Base-by-base conservation (phyloP, 2,888 invertebrate species). In the Apodemia zela region DNA sequence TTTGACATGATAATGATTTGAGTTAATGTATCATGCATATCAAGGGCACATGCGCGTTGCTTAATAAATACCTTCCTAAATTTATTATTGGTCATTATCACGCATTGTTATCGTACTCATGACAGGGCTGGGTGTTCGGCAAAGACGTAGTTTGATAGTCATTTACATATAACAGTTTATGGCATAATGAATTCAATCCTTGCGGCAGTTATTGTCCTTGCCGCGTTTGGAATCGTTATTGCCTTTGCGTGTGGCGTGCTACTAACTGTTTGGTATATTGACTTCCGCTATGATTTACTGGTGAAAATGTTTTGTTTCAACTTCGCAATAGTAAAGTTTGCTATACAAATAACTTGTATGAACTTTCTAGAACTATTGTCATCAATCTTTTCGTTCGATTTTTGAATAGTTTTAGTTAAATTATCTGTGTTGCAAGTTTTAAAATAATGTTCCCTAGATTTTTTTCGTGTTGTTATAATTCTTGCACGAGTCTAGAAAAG, bases 121-220 rank as follows among this genome's bases (percentile, higher is more conserved):
- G n/a, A 5, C 10, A 42, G 2, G 2, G 4, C 42, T 4, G 6
- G 15, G n/a, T 42, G 42, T 42, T 42, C 15, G 42, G 42, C 42
- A 15, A 54, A 54, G 51, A 54, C 51, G 51, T 4, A 54, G 51
- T 25, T 54, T 13, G 51, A 2, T 21, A 11, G 18, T 54, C 13
- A 54, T 54, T 54, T 54, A 54, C 51, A 54, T 54, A 54, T 21
- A 60, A 45, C 66, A 66, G 70, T 68, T 70, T 66, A 69, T 66
- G 71, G 64, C 71, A 74, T 75, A 77, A 76, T 61, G 67, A 71
- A 80, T 79, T 75, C 76, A 66, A 71, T 73, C 69, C 73, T 73
- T 72, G 77, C 66, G 29, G 38, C 38, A 60, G 61, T 71, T 66
- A 75, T 80, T 80, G 79, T 73, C 81, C 80, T 81, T 78, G 79